Conservation (phyloP, 2,797 vertebrate genomes). For the Taeniopygia guttata region DNA sequence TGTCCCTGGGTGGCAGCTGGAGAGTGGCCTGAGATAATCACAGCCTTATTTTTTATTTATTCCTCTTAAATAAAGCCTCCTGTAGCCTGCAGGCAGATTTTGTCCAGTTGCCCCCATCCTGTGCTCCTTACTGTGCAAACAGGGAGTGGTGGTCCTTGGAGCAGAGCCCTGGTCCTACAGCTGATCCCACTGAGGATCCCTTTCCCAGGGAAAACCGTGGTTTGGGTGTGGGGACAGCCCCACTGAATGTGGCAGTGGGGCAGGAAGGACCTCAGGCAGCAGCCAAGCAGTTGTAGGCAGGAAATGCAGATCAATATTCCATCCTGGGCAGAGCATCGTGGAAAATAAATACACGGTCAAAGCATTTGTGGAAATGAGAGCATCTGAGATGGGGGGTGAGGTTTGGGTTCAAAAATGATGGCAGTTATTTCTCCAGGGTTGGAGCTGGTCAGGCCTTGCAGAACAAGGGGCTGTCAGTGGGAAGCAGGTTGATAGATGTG, state of each 20-base stretch:
- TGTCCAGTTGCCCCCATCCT: neutral
- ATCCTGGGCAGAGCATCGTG: neutral
- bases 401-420: neutral
- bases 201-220: rapidly evolving
- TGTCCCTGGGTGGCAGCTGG: conserved; percentile 45
- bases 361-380: neutral
- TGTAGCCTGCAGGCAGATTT: neutral
- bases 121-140: neutral
- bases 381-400: rapidly evolving
- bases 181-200: neutral
- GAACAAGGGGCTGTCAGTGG: neutral
- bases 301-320: neutral
- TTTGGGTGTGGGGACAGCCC: neutral
- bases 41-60: conserved; percentile 32
- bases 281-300: neutral
- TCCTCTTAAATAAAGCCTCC: conserved; percentile 33
- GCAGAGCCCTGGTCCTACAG: rapidly evolving
- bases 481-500: neutral
- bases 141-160: rapidly evolving
- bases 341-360: neutral
- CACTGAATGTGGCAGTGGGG: neutral
- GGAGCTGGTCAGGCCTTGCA: neutral
- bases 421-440: neutral
- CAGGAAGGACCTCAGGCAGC: neutral
- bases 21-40: conserved; percentile 18